Conservation (phyloP, 2,797 vertebrate genomes). For the Phalanger gymnotis region DNA sequence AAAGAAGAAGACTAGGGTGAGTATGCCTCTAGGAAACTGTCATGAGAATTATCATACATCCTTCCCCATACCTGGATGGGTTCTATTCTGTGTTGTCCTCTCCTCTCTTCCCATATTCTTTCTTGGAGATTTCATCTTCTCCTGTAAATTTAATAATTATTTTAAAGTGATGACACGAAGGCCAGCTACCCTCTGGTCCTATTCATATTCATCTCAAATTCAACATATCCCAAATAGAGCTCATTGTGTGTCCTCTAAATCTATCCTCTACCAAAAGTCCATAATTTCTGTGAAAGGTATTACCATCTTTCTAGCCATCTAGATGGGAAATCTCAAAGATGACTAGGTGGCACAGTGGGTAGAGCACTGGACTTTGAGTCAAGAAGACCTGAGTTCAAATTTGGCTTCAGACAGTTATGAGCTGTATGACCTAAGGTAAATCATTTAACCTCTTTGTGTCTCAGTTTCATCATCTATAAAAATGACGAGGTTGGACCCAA, state of each 20-base stretch:
- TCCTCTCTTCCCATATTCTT: background rate
- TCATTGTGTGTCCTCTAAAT: background rate
- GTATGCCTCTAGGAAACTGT: background rate
- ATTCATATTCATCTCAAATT: background rate
- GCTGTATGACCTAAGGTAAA: background rate
- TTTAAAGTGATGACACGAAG: background rate
- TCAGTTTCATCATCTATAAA: background rate
- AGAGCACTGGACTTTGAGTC: background rate
- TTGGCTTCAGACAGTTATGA: background rate
- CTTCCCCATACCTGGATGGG: background rate
- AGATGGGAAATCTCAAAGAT: background rate
- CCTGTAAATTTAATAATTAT: background rate
- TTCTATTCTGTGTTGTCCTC: too few species aligned
- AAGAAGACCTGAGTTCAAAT: background rate
- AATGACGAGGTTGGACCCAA: background rate
- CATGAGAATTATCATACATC: background rate
- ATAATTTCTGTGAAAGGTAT: background rate
- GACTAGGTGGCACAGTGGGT: background rate
- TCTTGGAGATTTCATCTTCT: background rate
- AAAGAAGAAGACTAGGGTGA: too few species aligned
- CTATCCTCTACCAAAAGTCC: background rate
- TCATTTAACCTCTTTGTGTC: background rate
- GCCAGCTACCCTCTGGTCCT: background rate
- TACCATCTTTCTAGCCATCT: background rate
- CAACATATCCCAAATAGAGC: background rate